A percentile compares a stretch with the other conserved stretches of the same genome.
These are phyloP conservation scores for Myrmecobius fasciatus DNA, from an alignment of 2,113 vertebrate species.

Conservation along the genomic window DNA sequence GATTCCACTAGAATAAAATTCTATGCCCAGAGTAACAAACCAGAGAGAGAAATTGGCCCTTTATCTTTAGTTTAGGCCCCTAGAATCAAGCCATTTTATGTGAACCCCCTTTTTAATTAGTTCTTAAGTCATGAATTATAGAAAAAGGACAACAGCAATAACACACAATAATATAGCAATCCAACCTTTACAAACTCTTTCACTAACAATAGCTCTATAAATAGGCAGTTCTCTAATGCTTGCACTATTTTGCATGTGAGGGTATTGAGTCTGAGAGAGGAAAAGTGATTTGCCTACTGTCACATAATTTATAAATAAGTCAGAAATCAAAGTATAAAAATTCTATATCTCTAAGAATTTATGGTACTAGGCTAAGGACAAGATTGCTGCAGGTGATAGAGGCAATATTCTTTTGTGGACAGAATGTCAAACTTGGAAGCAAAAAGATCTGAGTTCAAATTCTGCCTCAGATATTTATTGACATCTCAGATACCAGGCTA, in stretches of 20 bases:
- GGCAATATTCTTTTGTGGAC: background rate
- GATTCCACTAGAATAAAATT: background rate
- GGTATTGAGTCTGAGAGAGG: background rate
- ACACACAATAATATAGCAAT: background rate
- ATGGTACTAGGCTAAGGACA: background rate
- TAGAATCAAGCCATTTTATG: background rate
- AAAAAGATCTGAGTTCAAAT: background rate
- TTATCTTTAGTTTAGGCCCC: background rate
- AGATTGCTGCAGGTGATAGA: background rate
- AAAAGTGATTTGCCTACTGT: background rate
- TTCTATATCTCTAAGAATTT: background rate
- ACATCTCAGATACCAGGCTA: background rate
- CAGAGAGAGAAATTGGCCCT: background rate
- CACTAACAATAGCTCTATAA: background rate
- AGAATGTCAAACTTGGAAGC: background rate
- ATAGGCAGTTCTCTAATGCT: background rate
- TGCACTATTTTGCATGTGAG: background rate
- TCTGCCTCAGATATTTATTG: background rate
- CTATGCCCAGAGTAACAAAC: background rate
- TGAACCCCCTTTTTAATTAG: background rate
- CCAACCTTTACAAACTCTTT: background rate
- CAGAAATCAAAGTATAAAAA: background rate
- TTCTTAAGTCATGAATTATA: background rate
- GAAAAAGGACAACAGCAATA: background rate
- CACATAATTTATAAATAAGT: background rate